Base-by-base conservation (phyloP, 2,113 vertebrate genomes). In the Chlamydotis undulata region DNA sequence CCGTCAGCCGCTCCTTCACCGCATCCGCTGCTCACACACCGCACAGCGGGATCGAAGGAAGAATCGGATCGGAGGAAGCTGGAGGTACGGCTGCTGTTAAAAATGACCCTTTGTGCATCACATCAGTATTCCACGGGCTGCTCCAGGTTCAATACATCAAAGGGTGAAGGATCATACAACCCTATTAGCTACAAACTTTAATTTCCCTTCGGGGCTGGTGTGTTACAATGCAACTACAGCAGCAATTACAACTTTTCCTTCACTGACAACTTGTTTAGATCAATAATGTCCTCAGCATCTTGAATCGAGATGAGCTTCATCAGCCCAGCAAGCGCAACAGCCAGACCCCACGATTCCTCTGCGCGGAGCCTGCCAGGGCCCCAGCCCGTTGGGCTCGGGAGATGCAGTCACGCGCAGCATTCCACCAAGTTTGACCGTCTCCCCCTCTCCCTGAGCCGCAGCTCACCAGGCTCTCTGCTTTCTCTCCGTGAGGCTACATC, bases 181-280 rank as follows among this genome's bases (percentile, higher is more conserved):
- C 98, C 97, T 98, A 98, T 98, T 98, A 98, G 97, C 98, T 97
- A 90, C 97, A 97, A 98, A 98, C 96, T 98, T 98, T 98, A 98
- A 98, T 98, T 98, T 98, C 97, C 98, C 98, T 98, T 98, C 96
- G 97, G 98, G 97, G 97, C 97, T 97, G 97, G 83, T 95, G 83
- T 97, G 97, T 98, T 98, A 98, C 98, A 98, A 97, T 96, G 97
- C 97, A 98, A 97, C 96, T 97, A 97, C 98, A 97, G 96, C 94
- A 96, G 97, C 97, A 98, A 98, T 98, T 98, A 98, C 98, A 98
- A 98, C 98, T 98, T 97, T 97, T 97, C 96, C 97, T 97, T 95
- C 86, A 71, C 97, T 96, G 97, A 98, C 98, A 98, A 97, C 97
- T 98, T 90, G 96, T 96, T 97, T 97, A 95, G 97, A 98, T 98